Evolutionary conservation across 2,113 vertebrate genomes (phyloP).

Genomic region (Apodemus speciosus): DNA sequence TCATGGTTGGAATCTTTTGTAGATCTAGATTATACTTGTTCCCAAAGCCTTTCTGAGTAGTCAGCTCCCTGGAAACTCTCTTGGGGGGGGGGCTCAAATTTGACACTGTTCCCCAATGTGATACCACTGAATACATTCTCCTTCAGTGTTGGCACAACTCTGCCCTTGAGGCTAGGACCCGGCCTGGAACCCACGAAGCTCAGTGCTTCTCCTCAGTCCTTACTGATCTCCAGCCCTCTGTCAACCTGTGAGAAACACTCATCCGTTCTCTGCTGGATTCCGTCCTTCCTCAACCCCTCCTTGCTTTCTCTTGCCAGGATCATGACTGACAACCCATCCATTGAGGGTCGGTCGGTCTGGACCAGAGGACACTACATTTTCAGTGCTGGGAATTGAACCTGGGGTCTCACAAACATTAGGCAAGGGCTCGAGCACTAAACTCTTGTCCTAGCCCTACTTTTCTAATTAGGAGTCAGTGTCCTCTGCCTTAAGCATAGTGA

Average conservation of each 20-base stretch:
- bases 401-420: neutral
- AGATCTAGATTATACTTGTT: neutral
- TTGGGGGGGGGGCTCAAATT: neutral
- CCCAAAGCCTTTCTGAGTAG: neutral
- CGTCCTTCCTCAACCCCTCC: too few species aligned
- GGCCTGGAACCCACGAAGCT: neutral
- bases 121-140: neutral
- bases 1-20: neutral
- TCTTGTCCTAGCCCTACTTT: neutral
- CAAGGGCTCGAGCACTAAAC: neutral
- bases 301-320: neutral
- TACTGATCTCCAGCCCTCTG: neutral
- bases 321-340: neutral
- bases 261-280: neutral
- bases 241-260: neutral
- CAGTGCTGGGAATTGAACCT: neutral
- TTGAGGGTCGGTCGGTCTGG: neutral
- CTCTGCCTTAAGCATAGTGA: neutral
- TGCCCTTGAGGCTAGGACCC: neutral
- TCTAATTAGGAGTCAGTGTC: neutral
- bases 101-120: neutral
- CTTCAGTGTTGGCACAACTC: neutral
- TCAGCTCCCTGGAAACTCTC: neutral
- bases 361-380: neutral
- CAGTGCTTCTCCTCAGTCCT: too few species aligned